phyloP scores from a whole-genome alignment of 2,888 invertebrate species.

The Lasioglossum vierecki region DNA sequence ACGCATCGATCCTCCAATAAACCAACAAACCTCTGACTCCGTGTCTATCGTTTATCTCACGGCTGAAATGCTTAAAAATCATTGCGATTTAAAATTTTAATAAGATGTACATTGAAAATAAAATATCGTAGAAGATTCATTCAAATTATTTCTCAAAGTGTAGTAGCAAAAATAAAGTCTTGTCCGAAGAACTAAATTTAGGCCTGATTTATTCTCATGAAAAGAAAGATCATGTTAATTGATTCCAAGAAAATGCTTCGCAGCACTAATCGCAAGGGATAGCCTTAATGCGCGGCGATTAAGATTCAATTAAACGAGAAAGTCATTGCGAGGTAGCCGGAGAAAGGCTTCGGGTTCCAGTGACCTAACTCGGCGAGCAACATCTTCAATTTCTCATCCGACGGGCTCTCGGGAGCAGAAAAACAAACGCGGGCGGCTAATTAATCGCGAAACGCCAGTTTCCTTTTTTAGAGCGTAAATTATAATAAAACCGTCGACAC shows the following conservation, averaged over 20 bases:
- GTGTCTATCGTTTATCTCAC: not conserved
- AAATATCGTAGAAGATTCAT: not conserved
- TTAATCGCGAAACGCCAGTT: not conserved
- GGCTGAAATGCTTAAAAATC: not conserved
- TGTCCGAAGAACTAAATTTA: not conserved
- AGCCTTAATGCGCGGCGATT: not conserved
- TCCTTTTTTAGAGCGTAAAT: slow-evolving; percentile 18
- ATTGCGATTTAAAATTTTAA: too few species aligned
- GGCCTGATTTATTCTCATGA: not conserved
- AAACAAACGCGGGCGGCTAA: not conserved
- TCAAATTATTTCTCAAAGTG: not conserved
- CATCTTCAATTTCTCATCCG: not conserved
- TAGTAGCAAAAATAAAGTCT: not conserved
- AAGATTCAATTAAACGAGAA: slow-evolving; percentile 8
- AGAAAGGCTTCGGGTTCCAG: slow-evolving; percentile 10
- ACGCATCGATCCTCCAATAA: not conserved
- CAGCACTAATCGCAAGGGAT: not conserved
- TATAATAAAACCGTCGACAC: not conserved
- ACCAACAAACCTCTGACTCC: too few species aligned
- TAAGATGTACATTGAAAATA: too few species aligned
- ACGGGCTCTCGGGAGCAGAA: not conserved
- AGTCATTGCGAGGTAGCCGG: not conserved
- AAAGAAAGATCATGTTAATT: not conserved
- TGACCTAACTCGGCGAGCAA: not conserved
- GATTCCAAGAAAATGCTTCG: not conserved